These are phyloP conservation scores for Pseudolycoriella hygida DNA, from an alignment of 2,888 invertebrate species.

Conservation along the genomic window DNA sequence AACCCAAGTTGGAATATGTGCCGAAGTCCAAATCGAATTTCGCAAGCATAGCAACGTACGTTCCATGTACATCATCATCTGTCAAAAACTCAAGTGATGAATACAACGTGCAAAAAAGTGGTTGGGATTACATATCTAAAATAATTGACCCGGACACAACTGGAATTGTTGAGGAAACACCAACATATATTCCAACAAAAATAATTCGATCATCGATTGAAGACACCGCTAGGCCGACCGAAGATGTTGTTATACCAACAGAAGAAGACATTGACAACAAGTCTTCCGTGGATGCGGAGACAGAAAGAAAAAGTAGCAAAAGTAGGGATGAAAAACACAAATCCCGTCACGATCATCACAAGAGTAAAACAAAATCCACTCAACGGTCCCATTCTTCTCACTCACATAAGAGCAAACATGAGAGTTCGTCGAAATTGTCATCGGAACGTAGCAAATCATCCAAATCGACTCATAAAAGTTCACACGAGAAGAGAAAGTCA, in stretches of 20 bases:
- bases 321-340: not conserved
- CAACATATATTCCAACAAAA: slow-evolving; percentile 1
- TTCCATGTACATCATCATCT: slow-evolving; percentile 1
- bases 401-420: not conserved
- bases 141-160: too few species aligned
- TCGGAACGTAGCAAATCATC: slow-evolving; percentile 3
- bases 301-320: not conserved
- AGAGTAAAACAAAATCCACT: slow-evolving; percentile 4
- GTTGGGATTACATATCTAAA: too few species aligned
- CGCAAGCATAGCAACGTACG: not conserved
- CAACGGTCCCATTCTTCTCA: slow-evolving; percentile 7
- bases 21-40: slow-evolving; percentile 15
- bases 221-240: too few species aligned
- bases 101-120: too few species aligned
- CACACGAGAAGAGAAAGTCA: not conserved
- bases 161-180: not conserved
- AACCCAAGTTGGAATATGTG: slow-evolving; percentile 24
- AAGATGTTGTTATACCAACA: not conserved
- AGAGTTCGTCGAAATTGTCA: slow-evolving; percentile 2
- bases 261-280: not conserved
- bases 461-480: not conserved
- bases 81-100: not conserved
- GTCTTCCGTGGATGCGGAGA: not conserved
- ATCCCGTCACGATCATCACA: slow-evolving; percentile 1
- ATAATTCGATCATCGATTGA: not conserved